Base-by-base conservation (phyloP, 92 coral and sea anemone species). In the Palythoa caribaeorum region DNA sequence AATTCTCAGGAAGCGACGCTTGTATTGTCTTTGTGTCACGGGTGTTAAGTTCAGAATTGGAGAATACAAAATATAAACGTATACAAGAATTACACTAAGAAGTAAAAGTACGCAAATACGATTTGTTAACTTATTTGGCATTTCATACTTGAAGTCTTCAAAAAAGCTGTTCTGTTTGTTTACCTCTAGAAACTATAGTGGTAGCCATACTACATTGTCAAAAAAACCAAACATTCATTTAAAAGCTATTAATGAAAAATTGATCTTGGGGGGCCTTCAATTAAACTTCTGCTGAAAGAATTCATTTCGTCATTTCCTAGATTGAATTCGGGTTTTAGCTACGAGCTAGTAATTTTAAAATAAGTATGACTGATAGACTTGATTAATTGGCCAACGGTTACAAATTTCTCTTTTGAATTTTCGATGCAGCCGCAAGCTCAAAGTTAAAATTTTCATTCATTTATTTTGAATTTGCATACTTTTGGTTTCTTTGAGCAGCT, bases 21-120 rank as follows among this genome's bases (percentile, higher is more conserved):
- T 7, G 21, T 28, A 6, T 50, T 53, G 21, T 39, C 0, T 21
- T 77, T 12, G 3, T 51, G 69, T 77, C 35, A 50, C 81, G 81
- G 81, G 39, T 51, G 48, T 77, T 54, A 28, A 77, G 5, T 72
- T 14, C 84, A 79, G 10, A 60, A 16, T 59, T 52, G 9, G n/a
- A 60, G 21, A 60, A 38, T 0, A 38, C 11, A 2, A 57, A 57
- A 15, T 36, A 65, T 13, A 62, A 62, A 65, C 36, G n/a, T 8
- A 37, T 65, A 8, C 28, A 20, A 21, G 17, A 13, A 14, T 59
- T 59, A 17, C 65, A 5, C 19, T 17, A 10, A 10, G 17, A 59
- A 17, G 36, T 1, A 55, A 55, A 7, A 55, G 62, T 3, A 44
- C 50, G 50, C 50, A 55, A 55, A 55, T 11, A 15, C 62, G 62